Evolutionary conservation across 2,888 invertebrate genomes (phyloP), one percentile per base, ranked within the genome.

Genomic region (Stenchaetothrips biformis): DNA sequence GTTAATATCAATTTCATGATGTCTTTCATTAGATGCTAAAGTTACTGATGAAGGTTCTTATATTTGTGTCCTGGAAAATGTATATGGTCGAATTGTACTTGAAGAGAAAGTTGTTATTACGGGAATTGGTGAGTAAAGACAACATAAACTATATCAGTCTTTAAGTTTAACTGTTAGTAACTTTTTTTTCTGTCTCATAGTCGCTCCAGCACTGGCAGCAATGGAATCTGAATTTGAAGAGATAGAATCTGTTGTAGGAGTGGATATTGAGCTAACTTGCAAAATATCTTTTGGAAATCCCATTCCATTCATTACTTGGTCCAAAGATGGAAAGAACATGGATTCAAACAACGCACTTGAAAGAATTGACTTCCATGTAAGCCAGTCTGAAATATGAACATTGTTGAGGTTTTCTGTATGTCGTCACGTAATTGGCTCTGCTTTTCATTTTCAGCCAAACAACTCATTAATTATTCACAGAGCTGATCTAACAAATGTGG

Each of bases 401-500:
- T n/a, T n/a, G n/a, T n/a, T n/a, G n/a, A n/a, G n/a, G n/a, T n/a
- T n/a, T n/a, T n/a, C n/a, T n/a, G n/a, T n/a, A 37, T 37, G 37
- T 37, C 37, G 4, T 37, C 37, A 37, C 4, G 37, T 37, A 2
- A 37, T 37, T 37, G n/a, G n/a, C n/a, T n/a, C n/a, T n/a, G 1
- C 37, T 37, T 37, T 37, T 37, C 25, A 74, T 11, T 67, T 74
- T 25, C 25, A 74, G 67, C 11, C 11, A 25, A 74, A 25, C 11
- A 25, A 25, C 21, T 21, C 67, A 7, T 11, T 74, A 25, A 74
- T 25, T 11, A 74, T 74, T 21, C 21, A 25, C 0, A 82, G 83
- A 6, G 81, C 83, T 0, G 84, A 85, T 9, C 82, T 84, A 0
- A 89, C 88, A 0, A 91, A 92, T 84, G 89, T 89, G 78, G 92